Percentiles rank a stretch among this genome's conserved stretches.
Conservation (phyloP, 2,888 invertebrate species). For the Macrophya alboannulata region DNA sequence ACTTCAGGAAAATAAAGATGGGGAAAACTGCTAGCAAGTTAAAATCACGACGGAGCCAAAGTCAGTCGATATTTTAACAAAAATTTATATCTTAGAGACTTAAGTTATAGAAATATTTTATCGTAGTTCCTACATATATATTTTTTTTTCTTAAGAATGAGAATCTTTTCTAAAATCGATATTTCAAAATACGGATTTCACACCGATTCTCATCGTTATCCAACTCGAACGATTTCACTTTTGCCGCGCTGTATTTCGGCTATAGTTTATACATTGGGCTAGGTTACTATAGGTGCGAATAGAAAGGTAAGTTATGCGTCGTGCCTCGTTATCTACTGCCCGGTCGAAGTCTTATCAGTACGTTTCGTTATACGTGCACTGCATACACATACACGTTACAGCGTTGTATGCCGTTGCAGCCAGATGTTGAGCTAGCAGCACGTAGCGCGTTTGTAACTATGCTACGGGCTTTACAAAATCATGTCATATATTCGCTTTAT, state of each 20-base stretch:
- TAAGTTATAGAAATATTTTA: background rate
- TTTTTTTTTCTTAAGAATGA: background rate
- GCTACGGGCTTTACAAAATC: background rate
- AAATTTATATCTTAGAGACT: background rate
- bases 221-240: background rate
- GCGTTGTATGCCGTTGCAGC: background rate
- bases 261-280: background rate
- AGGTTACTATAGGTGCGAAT: constrained; percentile 40
- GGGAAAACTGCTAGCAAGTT: constrained; percentile 75
- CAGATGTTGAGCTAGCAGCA: constrained; percentile 36
- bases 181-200: background rate
- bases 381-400: background rate
- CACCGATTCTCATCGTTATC: background rate
- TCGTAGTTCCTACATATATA: background rate
- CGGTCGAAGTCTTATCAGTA: constrained; percentile 40
- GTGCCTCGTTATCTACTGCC: constrained; percentile 24
- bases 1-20: constrained; percentile 65
- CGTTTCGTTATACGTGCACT: background rate
- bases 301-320: constrained; percentile 49
- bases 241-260: background rate
- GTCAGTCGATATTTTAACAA: constrained; percentile 66
- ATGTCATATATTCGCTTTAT: background rate
- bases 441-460: constrained; percentile 8
- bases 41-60: constrained; percentile 73
- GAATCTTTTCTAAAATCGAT: background rate